Conservation (phyloP, 2,113 vertebrate species). For the Thunnus thynnus region DNA sequence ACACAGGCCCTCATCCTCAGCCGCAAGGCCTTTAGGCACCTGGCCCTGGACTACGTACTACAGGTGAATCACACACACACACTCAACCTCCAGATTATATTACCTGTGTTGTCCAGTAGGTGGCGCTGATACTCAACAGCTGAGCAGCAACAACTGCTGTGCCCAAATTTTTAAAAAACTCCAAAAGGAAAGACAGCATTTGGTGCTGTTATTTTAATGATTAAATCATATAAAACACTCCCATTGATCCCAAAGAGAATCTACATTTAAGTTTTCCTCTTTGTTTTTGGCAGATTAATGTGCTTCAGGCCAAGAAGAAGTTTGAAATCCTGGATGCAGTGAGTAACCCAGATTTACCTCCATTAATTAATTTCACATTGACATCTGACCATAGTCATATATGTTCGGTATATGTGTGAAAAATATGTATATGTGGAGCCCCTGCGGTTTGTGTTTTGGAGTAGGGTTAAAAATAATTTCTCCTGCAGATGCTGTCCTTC, state of each 20-base stretch:
- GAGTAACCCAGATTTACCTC: slow-evolving; percentile 56
- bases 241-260: background rate
- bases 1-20: slow-evolving; percentile 90
- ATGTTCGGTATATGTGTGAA: background rate
- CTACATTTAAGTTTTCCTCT: background rate
- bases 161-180: background rate
- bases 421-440: background rate
- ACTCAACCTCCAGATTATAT: background rate
- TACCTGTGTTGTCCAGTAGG: slow-evolving; percentile 49
- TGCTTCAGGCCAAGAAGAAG: slow-evolving; percentile 89
- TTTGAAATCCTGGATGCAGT: slow-evolving; percentile 88
- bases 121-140: slow-evolving; percentile 42
- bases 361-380: background rate
- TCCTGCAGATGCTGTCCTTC: slow-evolving; percentile 94
- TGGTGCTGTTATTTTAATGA: background rate
- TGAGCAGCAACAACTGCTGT: background rate
- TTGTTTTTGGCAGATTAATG: slow-evolving; percentile 82
- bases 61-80: slow-evolving; percentile 83
- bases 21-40: slow-evolving; percentile 95
- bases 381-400: background rate
- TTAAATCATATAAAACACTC: background rate
- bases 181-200: background rate
- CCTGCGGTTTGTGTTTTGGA: no score
- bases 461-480: no score
- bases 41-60: slow-evolving; percentile 96